Evolutionary conservation across 2,888 invertebrate genomes (phyloP).

Genomic region (Shargacucullia verbasci): DNA sequence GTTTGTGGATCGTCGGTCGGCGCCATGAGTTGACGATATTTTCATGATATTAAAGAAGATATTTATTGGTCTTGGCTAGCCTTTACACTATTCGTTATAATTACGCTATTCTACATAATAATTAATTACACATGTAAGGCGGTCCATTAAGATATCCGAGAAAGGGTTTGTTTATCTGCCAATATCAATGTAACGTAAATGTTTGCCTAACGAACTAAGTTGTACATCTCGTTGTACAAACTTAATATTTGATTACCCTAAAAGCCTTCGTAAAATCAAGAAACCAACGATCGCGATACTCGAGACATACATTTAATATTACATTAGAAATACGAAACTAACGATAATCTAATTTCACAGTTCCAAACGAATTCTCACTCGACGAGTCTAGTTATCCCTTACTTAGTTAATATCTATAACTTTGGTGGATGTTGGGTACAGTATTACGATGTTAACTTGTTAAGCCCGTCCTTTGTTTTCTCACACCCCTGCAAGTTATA

Average conservation of each 20-base stretch:
- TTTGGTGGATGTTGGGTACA: conserved; percentile 37
- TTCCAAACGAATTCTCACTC: conserved; percentile 44
- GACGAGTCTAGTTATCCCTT: conserved; percentile 45
- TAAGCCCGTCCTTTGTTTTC: conserved; percentile 67
- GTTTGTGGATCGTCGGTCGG: too few species aligned
- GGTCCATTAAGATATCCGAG: too few species aligned
- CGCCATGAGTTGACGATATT: too few species aligned
- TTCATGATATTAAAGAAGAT: too few species aligned
- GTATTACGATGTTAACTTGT: conserved; percentile 59
- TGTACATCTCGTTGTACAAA: conserved; percentile 25
- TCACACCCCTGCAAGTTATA: conserved; percentile 58
- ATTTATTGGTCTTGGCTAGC: too few species aligned
- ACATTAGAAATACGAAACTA: conserved; percentile 45
- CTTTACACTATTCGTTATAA: too few species aligned
- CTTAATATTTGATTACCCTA: conserved; percentile 39
- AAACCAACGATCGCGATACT: conserved; percentile 15
- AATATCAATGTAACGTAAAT: conserved; percentile 23
- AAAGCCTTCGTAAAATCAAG: conserved; percentile 24
- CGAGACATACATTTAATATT: conserved; percentile 38
- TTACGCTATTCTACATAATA: too few species aligned
- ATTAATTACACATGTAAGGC: too few species aligned
- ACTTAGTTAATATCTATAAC: conserved; percentile 43
- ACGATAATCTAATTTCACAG: conserved; percentile 31
- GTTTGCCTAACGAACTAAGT: conserved; percentile 29
- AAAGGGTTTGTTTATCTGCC: too few species aligned